phyloP scores from a whole-genome alignment of 2,113 vertebrate genomes.

The Megaceryle maxima region DNA sequence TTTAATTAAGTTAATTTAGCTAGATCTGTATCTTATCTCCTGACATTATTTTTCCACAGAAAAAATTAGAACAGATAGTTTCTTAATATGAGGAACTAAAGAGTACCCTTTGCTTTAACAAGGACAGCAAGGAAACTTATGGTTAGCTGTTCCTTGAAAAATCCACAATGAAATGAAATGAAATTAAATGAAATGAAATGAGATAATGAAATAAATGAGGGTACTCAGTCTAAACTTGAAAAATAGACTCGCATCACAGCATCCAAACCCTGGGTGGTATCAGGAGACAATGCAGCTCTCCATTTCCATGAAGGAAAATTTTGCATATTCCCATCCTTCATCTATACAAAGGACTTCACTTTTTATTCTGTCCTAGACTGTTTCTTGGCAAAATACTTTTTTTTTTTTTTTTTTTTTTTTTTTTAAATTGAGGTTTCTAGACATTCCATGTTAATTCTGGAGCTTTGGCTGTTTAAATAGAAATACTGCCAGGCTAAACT shows the following conservation, averaged over 20 bases:
- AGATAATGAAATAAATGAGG: background rate
- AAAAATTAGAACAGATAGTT: constrained; percentile 3
- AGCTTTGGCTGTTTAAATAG: background rate
- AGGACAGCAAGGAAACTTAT: background rate
- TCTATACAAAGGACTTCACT: background rate
- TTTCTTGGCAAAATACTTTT: background rate
- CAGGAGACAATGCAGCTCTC: background rate
- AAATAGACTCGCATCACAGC: background rate
- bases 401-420: background rate
- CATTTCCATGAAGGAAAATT: background rate
- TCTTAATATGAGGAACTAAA: background rate
- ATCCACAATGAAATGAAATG: background rate
- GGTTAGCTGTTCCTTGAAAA: background rate
- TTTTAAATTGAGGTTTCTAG: background rate
- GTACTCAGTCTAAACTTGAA: background rate
- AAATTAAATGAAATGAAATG: too few relatives aligned
- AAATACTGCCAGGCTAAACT: background rate
- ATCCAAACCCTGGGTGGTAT: background rate
- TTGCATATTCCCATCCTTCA: background rate
- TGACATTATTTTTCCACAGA: background rate
- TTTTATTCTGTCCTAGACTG: background rate
- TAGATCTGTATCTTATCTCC: background rate
- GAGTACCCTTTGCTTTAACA: background rate
- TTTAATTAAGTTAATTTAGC: constrained; percentile 32
- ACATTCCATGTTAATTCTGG: background rate